Percentiles rank a stretch among this genome's conserved stretches.
phyloP scores from a whole-genome alignment of 2,113 vertebrate species.

The Tragelaphus imberbis region DNA sequence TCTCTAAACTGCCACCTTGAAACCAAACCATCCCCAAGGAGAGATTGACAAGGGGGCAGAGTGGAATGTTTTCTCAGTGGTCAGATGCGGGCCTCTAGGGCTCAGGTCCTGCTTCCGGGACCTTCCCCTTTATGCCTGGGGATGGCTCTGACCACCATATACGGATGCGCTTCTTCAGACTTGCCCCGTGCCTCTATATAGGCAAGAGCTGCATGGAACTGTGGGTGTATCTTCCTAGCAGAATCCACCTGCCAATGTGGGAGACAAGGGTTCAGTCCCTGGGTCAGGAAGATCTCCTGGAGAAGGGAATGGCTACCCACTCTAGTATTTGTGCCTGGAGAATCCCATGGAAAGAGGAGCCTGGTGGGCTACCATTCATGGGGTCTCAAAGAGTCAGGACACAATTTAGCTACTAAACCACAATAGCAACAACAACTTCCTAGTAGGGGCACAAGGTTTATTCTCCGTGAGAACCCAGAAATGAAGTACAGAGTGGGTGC shows the following conservation, averaged over 20 bases:
- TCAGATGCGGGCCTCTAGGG: neutral
- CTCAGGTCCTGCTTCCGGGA: rapidly evolving
- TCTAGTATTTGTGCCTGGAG: neutral
- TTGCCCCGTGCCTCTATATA: neutral
- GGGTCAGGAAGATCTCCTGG: neutral
- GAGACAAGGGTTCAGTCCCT: neutral
- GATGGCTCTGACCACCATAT: rapidly evolving
- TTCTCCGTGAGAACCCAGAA: neutral
- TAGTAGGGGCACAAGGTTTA: neutral
- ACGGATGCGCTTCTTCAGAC: rapidly evolving
- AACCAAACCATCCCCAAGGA: neutral
- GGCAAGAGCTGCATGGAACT: neutral
- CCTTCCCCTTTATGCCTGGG: neutral
- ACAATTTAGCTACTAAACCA: neutral
- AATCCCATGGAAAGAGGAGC: neutral
- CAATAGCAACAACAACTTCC: neutral
- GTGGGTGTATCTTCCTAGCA: neutral
- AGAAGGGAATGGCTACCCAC: neutral
- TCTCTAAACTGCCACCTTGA: neutral
- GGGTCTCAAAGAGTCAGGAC: neutral
- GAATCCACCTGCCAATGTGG: neutral
- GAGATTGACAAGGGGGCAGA: neutral
- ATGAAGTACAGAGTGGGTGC: neutral
- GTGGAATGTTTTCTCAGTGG: rapidly evolving
- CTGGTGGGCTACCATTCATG: rapidly evolving